A percentile compares a stretch with the other conserved stretches of the same genome.
Conservation (phyloP, 2,888 invertebrate genomes). For the Aleiodes testaceus region DNA sequence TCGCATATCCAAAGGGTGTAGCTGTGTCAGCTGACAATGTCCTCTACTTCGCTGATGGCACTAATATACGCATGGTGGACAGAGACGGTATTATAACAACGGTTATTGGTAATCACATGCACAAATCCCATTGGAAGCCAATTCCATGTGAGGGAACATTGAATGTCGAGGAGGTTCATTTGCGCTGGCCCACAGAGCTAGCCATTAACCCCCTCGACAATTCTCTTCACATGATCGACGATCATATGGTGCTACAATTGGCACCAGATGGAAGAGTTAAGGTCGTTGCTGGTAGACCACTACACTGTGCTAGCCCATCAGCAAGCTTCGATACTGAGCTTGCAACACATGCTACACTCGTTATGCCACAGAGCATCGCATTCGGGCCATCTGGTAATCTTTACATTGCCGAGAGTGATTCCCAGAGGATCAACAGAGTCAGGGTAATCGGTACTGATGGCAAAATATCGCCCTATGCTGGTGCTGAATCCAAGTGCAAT, state of each 20-base stretch:
- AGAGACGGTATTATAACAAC: constrained; percentile 94
- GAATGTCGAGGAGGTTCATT: constrained; percentile 92
- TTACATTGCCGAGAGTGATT: constrained; percentile 96
- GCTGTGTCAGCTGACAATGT: constrained; percentile 94
- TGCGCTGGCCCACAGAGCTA: constrained; percentile 97
- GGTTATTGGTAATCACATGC: constrained; percentile 93
- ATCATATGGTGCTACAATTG: constrained; percentile 94
- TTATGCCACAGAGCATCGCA: constrained; percentile 95
- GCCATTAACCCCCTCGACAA: constrained; percentile 96
- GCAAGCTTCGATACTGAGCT: constrained; percentile 88
- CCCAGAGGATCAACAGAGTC: constrained; percentile 93
- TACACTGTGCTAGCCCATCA: constrained; percentile 91
- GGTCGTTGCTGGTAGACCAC: constrained; percentile 93
- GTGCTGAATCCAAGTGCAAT: constrained; percentile 94
- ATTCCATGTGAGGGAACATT: constrained; percentile 93
- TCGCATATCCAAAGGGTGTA: constrained; percentile 97
- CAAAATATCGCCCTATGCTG: constrained; percentile 93
- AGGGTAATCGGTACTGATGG: constrained; percentile 95
- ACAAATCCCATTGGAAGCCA: constrained; percentile 94
- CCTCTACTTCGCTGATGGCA: constrained; percentile 96
- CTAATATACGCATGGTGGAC: constrained; percentile 94
- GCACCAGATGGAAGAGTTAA: constrained; percentile 93
- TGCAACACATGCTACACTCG: constrained; percentile 91
- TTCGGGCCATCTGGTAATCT: constrained; percentile 94
- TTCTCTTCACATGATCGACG: constrained; percentile 95